Base-by-base conservation (phyloP, 1,140 invertebrate species). In the Macrocentrus cingulum region DNA sequence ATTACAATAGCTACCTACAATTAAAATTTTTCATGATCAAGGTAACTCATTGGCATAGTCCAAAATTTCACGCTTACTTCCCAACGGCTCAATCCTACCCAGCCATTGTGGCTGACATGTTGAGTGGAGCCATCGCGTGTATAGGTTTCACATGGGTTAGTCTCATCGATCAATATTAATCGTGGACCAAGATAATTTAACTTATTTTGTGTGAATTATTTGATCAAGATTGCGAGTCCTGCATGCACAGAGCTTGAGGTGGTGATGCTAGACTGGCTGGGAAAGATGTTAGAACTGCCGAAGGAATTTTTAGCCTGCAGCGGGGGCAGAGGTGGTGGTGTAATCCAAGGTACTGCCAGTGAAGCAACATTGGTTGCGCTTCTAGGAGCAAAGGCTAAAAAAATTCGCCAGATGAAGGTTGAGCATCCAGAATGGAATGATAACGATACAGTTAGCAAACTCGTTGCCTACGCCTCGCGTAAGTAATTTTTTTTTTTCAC, bases 211-310 rank as follows among this genome's bases (percentile, higher is more conserved):
- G 54, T 19, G 11, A 20, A 37, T 37, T 18, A n/a, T n/a, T 50
- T 29, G 11, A 57, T 70, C 80, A 18, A 95, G 94, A 94, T 94
- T 46, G 87, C 95, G 0, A 95, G 93, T 81, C 97, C 97, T 0
- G 94, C 96, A 1, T 99, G 96, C 70, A 99, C 97, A 0, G 97
- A 99, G 74, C 79, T 99, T 36, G 97, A 99, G 83, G 95, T 98
- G 11, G 85, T 95, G 9, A 97, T 97, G 88, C 77, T 98, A 69
- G 94, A 99, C 80, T 99, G 97, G 97, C 77, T 99, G 48, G 96
- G 93, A 41, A 94, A 98, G 82, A 91, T 97, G 86, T 71, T 99
- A 23, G 87, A 91, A 4, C 80, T 99, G 3, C 97, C 97, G 0
- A 82, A 89, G n/a, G 84, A 88, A 60, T 97, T 98, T 74, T 80